Evolutionary conservation across 1,140 invertebrate genomes (phyloP).

Genomic region (Drosophila varians): DNA sequence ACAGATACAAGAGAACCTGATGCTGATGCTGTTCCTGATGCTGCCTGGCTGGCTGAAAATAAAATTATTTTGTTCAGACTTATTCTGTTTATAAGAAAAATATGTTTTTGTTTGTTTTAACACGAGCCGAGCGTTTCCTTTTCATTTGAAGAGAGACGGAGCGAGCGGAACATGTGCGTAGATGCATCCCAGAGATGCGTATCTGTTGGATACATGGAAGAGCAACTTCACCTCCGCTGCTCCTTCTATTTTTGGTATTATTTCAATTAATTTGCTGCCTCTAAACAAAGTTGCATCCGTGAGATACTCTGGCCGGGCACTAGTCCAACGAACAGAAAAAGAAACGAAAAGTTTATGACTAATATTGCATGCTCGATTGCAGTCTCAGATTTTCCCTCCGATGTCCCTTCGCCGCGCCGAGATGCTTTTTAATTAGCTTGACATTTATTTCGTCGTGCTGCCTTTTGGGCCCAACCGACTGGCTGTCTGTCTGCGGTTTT

Average conservation of each 20-base stretch:
- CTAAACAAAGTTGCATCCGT: constrained; percentile 31
- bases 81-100: constrained; percentile 78
- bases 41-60: constrained; percentile 59
- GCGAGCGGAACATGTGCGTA: constrained; percentile 30
- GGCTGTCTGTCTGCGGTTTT: constrained; percentile 45
- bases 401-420: not conserved
- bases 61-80: constrained; percentile 65
- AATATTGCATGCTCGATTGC: constrained; percentile 58
- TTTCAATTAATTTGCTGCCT: constrained; percentile 66
- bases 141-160: constrained; percentile 15
- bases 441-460: constrained; percentile 60
- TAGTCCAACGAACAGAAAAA: not conserved
- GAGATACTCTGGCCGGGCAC: constrained; percentile 4
- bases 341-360: constrained; percentile 53
- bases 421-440: constrained; percentile 75
- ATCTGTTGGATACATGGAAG: constrained; percentile 62
- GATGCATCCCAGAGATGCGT: constrained; percentile 64
- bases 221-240: constrained; percentile 7
- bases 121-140: constrained; percentile 65
- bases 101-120: constrained; percentile 81
- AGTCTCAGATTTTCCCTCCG: constrained; percentile 33
- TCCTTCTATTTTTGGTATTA: constrained; percentile 64
- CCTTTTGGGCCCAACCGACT: constrained; percentile 14
- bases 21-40: too few species aligned
- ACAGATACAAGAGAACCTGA: constrained; percentile 50